Base-by-base conservation (phyloP, 2,888 invertebrate species). In the Aleiodes testaceus region DNA sequence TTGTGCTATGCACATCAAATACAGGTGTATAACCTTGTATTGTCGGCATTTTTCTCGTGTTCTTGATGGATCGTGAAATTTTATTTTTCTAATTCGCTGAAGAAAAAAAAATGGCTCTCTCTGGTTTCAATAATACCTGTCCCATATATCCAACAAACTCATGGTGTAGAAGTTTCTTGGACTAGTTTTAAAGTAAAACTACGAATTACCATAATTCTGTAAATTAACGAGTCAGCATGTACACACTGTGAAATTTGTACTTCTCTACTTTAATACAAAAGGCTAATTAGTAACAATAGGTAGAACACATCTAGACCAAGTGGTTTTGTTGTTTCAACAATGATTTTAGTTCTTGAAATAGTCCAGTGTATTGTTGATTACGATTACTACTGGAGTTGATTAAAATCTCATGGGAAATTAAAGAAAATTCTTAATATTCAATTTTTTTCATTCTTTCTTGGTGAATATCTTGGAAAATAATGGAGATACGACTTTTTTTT, bases 261-360 rank as follows among this genome's bases (percentile, higher is more conserved):
- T 14, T 11, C 55, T 22, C 30, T 14, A 14, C 14, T 22, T 36
- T 30, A 12, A 12, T 55, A 55, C 55, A 55, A 55, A 55, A 55
- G 55, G 55, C 55, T 30, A 55, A 55, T 55, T 55, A 55, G 14
- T 30, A 55, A 55, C 55, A 55, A 55, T 30, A 30, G 55, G 36
- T 36, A 14, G 36, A 55, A 55, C 55, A 55, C 30, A 55, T 55
- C 22, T 55, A 30, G 30, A 55, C 20, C 22, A 26, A 26, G 36
- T 26, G 30, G 55, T 55, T 55, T 55, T 30, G 55, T 30, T 30
- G 36, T 55, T 55, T 30, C 55, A 30, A 26, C 55, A 26, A 30
- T 55, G 55, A 30, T 55, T 30, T 55, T 55, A 55, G 36, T 22
- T 22, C 22, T 26, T 55, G 2, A 11, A 22, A 12, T 14, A 36